Evolutionary conservation across 2,113 vertebrate species (phyloP).

Genomic region (human (Homo sapiens)): GRCh38 chr7:68841001-68841500

Average conservation of each 20-base stretch:
- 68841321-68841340: background rate
- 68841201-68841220: background rate
- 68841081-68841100: slow-evolving; percentile 45
- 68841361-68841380: rapidly evolving
- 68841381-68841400: background rate
- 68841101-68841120: slow-evolving; percentile 70
- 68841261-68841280: background rate
- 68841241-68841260: background rate
- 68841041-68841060: slow-evolving; percentile 45
- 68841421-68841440: background rate
- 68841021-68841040: slow-evolving; percentile 46
- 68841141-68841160: slow-evolving; percentile 52
- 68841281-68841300: background rate
- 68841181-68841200: background rate
- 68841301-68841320: rapidly evolving
- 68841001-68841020: slow-evolving; percentile 21
- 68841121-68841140: slow-evolving; percentile 65
- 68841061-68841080: slow-evolving; percentile 32
- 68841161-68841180: slow-evolving; percentile 26
- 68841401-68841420: background rate
- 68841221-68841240: background rate
- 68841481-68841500: background rate
- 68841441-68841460: background rate
- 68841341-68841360: background rate
- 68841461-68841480: background rate